phyloP scores from a whole-genome alignment of 2,797 vertebrate genomes.

The Sphaeramia orbicularis region DNA sequence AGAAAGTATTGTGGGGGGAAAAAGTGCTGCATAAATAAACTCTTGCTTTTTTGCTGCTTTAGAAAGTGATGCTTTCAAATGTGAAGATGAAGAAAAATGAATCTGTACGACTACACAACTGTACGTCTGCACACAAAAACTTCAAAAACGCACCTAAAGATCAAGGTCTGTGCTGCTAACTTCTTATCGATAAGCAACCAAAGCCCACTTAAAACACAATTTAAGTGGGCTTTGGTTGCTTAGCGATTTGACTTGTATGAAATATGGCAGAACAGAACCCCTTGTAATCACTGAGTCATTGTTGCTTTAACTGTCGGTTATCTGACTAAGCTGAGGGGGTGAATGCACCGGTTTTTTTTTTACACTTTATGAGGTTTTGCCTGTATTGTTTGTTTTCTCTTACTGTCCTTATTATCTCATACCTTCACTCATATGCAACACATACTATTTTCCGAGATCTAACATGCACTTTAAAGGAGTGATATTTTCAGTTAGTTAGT shows the following conservation, averaged over 20 bases:
- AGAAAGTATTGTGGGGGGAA: too few species aligned
- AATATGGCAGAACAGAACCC: neutral
- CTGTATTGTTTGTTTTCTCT: neutral
- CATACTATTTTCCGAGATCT: too few species aligned
- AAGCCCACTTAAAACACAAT: neutral
- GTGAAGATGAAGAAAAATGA: too few species aligned
- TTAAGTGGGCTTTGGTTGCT: slow-evolving; percentile 1
- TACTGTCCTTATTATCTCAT: neutral
- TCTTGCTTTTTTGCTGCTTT: too few species aligned
- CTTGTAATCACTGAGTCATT: neutral
- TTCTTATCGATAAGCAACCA: too few species aligned
- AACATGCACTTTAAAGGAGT: too few species aligned
- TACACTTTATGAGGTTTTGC: neutral
- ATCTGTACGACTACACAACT: neutral
- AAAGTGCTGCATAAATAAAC: too few species aligned
- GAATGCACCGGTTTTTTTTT: neutral
- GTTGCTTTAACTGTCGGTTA: neutral
- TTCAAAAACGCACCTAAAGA: neutral
- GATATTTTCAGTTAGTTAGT: too few species aligned
- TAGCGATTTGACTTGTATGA: slow-evolving; percentile 3
- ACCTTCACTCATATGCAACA: too few species aligned
- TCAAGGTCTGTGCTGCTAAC: neutral
- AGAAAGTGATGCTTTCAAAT: too few species aligned
- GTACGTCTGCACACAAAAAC: neutral
- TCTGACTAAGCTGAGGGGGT: neutral